Evolutionary conservation across 1,140 invertebrate species (phyloP), one percentile per base, ranked within the genome.

Genomic region (Schlechtendalia chinensis): DNA sequence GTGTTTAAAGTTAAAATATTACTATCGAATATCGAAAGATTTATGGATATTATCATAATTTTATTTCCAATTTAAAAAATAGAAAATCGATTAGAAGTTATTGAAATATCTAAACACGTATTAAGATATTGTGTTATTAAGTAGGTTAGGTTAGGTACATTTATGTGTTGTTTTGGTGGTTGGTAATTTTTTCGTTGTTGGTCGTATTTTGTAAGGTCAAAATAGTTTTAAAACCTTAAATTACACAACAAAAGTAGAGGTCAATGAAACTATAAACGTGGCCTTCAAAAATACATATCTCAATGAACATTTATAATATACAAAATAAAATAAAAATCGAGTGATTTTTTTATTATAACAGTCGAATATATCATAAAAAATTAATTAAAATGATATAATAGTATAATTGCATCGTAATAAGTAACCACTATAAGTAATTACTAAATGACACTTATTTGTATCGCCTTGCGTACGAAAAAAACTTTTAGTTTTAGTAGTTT

Each of bases 191-290:
- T n/a, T 24, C 6, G 16, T 63, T 72, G 29, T 72, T 29, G 8
- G 8, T 72, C 50, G 16, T 39, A 39, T 8, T 19, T 72, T 72
- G 24, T 72, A 72, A 72, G 69, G 69, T 72, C 69, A 32, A 72
- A 72, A 72, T 54, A 29, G 17, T 72, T 72, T 50, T 54, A 54
- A 72, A 72, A 72, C 50, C 24, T 72, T 16, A 72, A 71, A 54
- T 24, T 72, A 29, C 22, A 29, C 4, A 53, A 50, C 10, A 53
- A 50, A 19, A 29, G 50, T 72, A 54, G 69, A 72, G 47, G 69
- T 47, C 69, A 72, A 72, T 54, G 24, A 72, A 12, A 39, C 8
- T 39, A 39, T n/a, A 53, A 16, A 32, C 47, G 47, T 10, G 47
- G 24, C 69, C 69, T 72, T 72, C 47, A 54, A 72, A 29, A 4